These are phyloP conservation scores for Sebastiscus albofasciatus DNA, from an alignment of 2,797 vertebrate genomes.

Conservation along the genomic window DNA sequence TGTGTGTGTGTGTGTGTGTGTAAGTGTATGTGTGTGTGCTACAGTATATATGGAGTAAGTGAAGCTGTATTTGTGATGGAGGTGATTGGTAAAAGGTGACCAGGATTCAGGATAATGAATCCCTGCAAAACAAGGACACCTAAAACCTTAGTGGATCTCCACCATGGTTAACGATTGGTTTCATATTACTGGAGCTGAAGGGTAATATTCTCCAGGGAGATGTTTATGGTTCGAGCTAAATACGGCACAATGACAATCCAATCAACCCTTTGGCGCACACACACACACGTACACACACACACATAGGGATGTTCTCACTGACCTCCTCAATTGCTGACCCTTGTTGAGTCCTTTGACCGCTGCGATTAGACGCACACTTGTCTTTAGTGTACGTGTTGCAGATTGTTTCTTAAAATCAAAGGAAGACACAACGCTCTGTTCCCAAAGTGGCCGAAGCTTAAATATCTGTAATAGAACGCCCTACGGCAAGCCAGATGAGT, in stretches of 20 bases:
- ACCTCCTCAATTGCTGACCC: conserved; percentile 28
- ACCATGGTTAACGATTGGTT: conserved; percentile 51
- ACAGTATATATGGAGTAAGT: not conserved
- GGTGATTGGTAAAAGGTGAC: conserved; percentile 58
- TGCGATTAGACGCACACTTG: not conserved
- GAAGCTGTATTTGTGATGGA: conserved; percentile 29
- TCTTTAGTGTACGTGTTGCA: not conserved
- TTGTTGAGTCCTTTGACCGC: conserved; percentile 17
- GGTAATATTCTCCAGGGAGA: conserved; percentile 51
- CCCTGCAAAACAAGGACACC: conserved; percentile 48
- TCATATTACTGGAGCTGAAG: conserved; percentile 56
- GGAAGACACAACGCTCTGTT: not conserved
- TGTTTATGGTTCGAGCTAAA: conserved; percentile 57
- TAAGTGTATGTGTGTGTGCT: not conserved
- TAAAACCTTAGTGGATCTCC: conserved; percentile 21
- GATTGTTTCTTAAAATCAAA: not conserved
- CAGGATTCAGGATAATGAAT: conserved; percentile 39
- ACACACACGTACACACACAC: not conserved
- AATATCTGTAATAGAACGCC: not conserved
- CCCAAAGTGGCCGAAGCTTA: not conserved
- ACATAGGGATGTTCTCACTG: not conserved
- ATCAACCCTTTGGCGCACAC: conserved; percentile 35
- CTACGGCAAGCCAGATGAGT: not conserved
- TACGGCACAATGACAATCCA: conserved; percentile 63
- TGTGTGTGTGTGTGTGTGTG: conserved; percentile 8